phyloP scores from a whole-genome alignment of 2,113 vertebrate genomes.

The Tupaia chinensis region DNA sequence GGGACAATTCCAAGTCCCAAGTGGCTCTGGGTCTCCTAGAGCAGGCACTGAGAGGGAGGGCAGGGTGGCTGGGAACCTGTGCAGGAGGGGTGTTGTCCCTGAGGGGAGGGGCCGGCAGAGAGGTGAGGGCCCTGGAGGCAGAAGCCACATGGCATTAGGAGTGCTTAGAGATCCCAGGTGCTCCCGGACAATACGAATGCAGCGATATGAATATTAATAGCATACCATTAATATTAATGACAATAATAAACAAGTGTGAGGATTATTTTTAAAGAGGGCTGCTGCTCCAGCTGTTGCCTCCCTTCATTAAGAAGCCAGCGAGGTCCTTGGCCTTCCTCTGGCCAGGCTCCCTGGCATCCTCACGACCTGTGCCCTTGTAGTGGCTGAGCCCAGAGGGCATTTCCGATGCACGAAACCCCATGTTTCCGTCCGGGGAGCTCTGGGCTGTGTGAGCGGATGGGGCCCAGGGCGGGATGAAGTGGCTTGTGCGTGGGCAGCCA shows the following conservation, averaged over 20 bases:
- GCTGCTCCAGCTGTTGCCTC: not conserved
- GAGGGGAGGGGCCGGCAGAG: conserved; percentile 13
- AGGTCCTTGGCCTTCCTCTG: conserved; percentile 18
- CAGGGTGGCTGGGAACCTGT: not conserved
- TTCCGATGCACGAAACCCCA: not conserved
- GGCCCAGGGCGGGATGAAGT: not conserved
- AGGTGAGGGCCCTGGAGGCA: conserved; percentile 15
- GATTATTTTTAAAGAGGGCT: conserved; percentile 72
- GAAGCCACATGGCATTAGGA: conserved; percentile 69
- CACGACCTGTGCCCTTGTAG: conserved; percentile 18
- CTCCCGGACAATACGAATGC: conserved; percentile 71
- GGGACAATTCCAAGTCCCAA: not conserved
- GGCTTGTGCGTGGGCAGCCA: not conserved
- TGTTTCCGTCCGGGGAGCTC: not conserved
- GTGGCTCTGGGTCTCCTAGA: not conserved
- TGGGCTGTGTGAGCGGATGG: not conserved
- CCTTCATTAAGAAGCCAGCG: conserved; percentile 64
- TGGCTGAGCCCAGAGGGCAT: conserved; percentile 18
- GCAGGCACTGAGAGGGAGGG: not conserved
- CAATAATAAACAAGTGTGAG: conserved; percentile 82
- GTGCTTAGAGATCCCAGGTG: conserved; percentile 82
- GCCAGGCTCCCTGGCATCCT: not conserved
- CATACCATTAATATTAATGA: conserved; percentile 85
- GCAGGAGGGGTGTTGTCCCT: not conserved
- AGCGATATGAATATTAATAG: conserved; percentile 81